A percentile compares a stretch with the other conserved stretches of the same genome.
These are phyloP conservation scores for Wiebesia pumilae DNA, from an alignment of 1,140 invertebrate genomes.

Conservation along the genomic window DNA sequence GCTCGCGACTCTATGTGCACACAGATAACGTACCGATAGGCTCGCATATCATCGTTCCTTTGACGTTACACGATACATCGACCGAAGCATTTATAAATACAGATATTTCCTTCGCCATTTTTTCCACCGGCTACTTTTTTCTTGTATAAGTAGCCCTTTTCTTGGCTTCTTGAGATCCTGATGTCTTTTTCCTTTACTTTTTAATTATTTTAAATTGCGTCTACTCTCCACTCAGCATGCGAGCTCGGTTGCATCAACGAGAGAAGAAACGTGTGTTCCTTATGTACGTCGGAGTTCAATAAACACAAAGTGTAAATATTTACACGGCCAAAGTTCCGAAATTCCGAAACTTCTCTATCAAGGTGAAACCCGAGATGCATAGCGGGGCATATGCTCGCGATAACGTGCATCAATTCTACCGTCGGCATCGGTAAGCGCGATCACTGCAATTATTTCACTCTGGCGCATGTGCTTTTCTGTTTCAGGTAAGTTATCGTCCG, in stretches of 20 bases:
- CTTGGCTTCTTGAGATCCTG: too few species aligned
- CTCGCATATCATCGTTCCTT: neutral
- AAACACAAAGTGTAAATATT: too few species aligned
- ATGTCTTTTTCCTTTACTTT: too few species aligned
- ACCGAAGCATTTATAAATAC: constrained; percentile 44
- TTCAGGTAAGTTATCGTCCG: constrained; percentile 54
- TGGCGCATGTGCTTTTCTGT: constrained; percentile 41
- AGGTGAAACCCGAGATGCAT: neutral
- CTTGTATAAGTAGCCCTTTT: too few species aligned
- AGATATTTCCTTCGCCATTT: constrained; percentile 13
- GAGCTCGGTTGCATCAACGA: too few species aligned
- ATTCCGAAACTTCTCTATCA: neutral
- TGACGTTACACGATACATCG: constrained; percentile 37
- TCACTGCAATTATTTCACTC: too few species aligned
- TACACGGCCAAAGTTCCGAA: too few species aligned
- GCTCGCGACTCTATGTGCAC: neutral
- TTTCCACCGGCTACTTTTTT: neutral
- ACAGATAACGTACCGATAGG: constrained; percentile 8
- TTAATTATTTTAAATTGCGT: too few species aligned
- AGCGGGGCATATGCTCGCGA: neutral
- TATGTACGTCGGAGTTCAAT: too few species aligned
- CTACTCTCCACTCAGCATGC: too few species aligned
- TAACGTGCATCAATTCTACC: neutral
- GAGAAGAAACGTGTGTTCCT: too few species aligned
- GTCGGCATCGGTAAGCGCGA: constrained; percentile 4